A percentile compares a stretch with the other conserved stretches of the same genome.
These are phyloP conservation scores for Passer domesticus DNA, from an alignment of 2,113 vertebrate species.

Conservation along the genomic window DNA sequence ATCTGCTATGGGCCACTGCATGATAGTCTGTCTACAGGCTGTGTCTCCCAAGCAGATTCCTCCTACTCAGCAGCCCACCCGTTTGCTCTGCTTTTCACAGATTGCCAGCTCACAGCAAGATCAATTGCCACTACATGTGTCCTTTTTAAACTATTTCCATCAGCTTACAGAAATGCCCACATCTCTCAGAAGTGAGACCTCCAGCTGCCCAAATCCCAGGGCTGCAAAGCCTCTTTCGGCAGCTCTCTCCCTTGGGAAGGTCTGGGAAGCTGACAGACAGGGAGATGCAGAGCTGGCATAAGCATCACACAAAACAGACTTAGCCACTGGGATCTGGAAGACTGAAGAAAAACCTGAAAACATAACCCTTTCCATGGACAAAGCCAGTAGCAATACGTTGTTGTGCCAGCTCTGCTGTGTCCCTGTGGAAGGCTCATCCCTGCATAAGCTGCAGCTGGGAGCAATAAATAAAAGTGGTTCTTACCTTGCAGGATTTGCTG, in stretches of 20 bases:
- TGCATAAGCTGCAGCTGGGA: neutral
- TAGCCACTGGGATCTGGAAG: neutral
- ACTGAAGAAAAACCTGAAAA: neutral
- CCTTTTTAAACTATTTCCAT: neutral
- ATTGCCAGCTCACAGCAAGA: neutral
- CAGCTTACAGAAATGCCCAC: neutral
- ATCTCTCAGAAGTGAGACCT: neutral
- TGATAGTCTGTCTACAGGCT: neutral
- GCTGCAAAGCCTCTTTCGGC: neutral
- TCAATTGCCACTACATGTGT: neutral
- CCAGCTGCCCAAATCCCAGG: accelerated
- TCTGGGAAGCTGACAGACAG: neutral
- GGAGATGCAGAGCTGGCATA: neutral
- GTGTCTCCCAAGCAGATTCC: neutral
- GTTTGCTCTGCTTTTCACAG: neutral
- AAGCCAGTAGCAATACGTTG: neutral
- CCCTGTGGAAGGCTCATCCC: neutral
- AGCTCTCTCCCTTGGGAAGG: neutral
- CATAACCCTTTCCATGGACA: accelerated
- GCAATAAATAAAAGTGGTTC: neutral
- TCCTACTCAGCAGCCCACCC: neutral
- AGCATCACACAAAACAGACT: neutral
- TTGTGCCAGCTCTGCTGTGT: neutral
- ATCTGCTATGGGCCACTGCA: too few relatives aligned
- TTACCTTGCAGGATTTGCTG: neutral